Evolutionary conservation across 2,797 vertebrate genomes (phyloP).

Genomic region (Sebastes baramenuke): DNA sequence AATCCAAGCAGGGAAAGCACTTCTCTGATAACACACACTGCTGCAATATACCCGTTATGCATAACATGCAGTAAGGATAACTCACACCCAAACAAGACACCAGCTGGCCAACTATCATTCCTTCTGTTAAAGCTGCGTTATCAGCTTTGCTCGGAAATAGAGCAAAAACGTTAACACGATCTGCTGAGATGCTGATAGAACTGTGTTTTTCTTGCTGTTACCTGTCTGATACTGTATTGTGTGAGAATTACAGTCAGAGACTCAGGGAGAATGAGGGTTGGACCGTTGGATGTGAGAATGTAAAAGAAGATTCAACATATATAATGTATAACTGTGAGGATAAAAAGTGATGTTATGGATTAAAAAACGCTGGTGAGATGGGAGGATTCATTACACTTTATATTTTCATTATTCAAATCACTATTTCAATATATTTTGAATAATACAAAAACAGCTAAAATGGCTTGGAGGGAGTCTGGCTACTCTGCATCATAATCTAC

Average conservation of each 20-base stretch:
- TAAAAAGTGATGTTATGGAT: background rate
- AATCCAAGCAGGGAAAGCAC: slow-evolving; percentile 22
- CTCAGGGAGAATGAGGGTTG: background rate
- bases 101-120: slow-evolving; percentile 30
- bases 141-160: slow-evolving; percentile 53
- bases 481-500: background rate
- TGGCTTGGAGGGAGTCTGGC: background rate
- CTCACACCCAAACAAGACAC: slow-evolving; percentile 41
- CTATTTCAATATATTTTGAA: background rate
- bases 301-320: background rate
- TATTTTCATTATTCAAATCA: background rate
- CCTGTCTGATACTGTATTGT: slow-evolving; percentile 1
- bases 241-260: background rate
- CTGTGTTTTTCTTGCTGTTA: background rate
- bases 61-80: slow-evolving; percentile 24
- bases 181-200: slow-evolving; percentile 25
- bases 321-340: background rate
- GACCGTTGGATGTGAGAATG: background rate
- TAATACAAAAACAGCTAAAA: background rate
- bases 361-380: background rate
- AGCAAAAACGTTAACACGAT: slow-evolving; percentile 50
- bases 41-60: background rate
- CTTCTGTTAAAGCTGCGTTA: slow-evolving; percentile 26
- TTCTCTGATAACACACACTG: slow-evolving; percentile 25
- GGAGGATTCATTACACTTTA: background rate